phyloP scores from a whole-genome alignment of 2,888 invertebrate genomes.

The Caenorhabditis imperialis region DNA sequence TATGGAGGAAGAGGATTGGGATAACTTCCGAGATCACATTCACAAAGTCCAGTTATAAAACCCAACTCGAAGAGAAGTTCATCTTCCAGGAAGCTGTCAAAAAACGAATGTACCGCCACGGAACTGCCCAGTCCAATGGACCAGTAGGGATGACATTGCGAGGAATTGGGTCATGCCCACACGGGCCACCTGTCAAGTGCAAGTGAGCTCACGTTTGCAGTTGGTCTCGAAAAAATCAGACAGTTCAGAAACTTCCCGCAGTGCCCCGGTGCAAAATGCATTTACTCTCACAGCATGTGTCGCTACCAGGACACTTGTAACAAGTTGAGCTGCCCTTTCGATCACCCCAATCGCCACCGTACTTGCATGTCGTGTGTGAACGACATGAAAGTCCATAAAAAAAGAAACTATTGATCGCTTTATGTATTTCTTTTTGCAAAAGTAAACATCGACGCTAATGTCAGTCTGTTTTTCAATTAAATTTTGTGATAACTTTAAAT shows the following conservation, averaged over 20 bases:
- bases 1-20: constrained; percentile 25
- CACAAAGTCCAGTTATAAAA: constrained; percentile 14
- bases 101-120: constrained; percentile 41
- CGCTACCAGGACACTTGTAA: constrained; percentile 47
- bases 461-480: constrained; percentile 1
- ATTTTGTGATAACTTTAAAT: too few species aligned
- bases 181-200: constrained; percentile 60
- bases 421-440: not conserved
- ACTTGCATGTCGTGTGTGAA: constrained; percentile 61
- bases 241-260: constrained; percentile 57
- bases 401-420: not conserved
- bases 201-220: constrained; percentile 30
- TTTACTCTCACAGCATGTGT: constrained; percentile 59
- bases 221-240: not conserved
- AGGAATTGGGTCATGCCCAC: constrained; percentile 61
- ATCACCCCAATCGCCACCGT: constrained; percentile 56
- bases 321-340: constrained; percentile 58
- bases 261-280: constrained; percentile 60
- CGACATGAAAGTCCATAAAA: constrained; percentile 45
- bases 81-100: constrained; percentile 44
- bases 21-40: constrained; percentile 40
- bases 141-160: constrained; percentile 29
- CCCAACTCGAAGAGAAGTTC: not conserved
- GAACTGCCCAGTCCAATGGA: not conserved
- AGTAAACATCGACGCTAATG: constrained; percentile 2